Percentiles rank a stretch among this genome's conserved stretches.
phyloP scores from a whole-genome alignment of 2,797 vertebrate genomes.

The Sebastiscus albofasciatus region DNA sequence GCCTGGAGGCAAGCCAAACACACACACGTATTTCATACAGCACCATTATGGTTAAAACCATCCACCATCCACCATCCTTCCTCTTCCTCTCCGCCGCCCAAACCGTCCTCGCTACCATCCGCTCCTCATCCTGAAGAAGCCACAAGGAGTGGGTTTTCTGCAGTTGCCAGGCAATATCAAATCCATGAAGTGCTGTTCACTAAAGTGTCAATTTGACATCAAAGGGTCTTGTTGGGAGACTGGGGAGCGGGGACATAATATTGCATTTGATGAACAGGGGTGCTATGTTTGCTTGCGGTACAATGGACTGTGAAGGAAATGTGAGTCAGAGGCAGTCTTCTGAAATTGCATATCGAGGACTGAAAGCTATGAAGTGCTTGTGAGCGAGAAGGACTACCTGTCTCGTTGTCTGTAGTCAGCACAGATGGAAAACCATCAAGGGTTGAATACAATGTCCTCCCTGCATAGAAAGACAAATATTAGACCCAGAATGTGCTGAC shows the following conservation, averaged over 20 bases:
- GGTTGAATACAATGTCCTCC: slow-evolving; percentile 23
- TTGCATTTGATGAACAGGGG: slow-evolving; percentile 74
- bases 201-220: slow-evolving; percentile 86
- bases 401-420: slow-evolving; percentile 31
- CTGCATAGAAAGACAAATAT: slow-evolving; percentile 24
- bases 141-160: slow-evolving; percentile 66
- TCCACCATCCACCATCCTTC: slow-evolving; percentile 46
- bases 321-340: slow-evolving; percentile 36
- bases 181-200: slow-evolving; percentile 79
- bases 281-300: slow-evolving; percentile 53
- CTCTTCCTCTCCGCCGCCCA: slow-evolving; percentile 13
- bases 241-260: slow-evolving; percentile 62
- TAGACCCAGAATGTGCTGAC: slow-evolving; percentile 46
- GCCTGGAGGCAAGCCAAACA: slow-evolving; percentile 81
- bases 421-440: slow-evolving; percentile 38
- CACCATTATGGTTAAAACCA: slow-evolving; percentile 66
- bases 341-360: slow-evolving; percentile 53
- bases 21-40: slow-evolving; percentile 69
- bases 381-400: background rate
- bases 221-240: slow-evolving; percentile 78
- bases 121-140: slow-evolving; percentile 48
- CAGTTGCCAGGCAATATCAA: slow-evolving; percentile 82
- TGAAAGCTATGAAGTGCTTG: slow-evolving; percentile 40
- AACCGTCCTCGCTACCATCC: slow-evolving; percentile 20
- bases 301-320: slow-evolving; percentile 53